Evolutionary conservation across 2,797 vertebrate species (phyloP).

Genomic region (Chloroceryle amazona): DNA sequence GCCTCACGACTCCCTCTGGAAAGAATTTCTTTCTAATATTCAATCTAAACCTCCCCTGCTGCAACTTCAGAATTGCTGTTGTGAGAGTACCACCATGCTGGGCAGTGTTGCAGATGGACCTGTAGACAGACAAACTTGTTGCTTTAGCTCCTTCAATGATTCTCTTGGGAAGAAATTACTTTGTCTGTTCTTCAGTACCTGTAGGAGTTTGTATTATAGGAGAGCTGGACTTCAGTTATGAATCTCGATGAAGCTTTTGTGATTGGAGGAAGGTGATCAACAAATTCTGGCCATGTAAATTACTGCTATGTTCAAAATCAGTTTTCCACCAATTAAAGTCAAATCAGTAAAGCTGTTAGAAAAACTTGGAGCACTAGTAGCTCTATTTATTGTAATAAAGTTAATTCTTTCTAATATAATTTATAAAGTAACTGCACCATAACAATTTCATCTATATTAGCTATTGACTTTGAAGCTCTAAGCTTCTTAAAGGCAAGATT

Average conservation of each 20-base stretch:
- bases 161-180: neutral
- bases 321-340: neutral
- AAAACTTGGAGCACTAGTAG: neutral
- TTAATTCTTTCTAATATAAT: neutral
- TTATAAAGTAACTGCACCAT: neutral
- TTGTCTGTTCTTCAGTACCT: neutral
- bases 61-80: neutral
- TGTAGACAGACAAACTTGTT: neutral
- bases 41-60: too few relatives aligned
- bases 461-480: neutral
- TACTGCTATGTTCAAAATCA: neutral
- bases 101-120: neutral
- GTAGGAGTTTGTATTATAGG: neutral
- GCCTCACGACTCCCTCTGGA: too few relatives aligned
- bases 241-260: neutral
- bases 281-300: neutral
- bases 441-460: neutral
- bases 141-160: neutral
- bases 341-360: neutral
- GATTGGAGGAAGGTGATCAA: neutral
- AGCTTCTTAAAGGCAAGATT: neutral
- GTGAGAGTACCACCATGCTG: neutral
- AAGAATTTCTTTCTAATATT: too few relatives aligned
- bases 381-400: neutral
- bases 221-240: neutral